Conservation (phyloP, 2,888 invertebrate species). For the Andrena hattorfiana region DNA sequence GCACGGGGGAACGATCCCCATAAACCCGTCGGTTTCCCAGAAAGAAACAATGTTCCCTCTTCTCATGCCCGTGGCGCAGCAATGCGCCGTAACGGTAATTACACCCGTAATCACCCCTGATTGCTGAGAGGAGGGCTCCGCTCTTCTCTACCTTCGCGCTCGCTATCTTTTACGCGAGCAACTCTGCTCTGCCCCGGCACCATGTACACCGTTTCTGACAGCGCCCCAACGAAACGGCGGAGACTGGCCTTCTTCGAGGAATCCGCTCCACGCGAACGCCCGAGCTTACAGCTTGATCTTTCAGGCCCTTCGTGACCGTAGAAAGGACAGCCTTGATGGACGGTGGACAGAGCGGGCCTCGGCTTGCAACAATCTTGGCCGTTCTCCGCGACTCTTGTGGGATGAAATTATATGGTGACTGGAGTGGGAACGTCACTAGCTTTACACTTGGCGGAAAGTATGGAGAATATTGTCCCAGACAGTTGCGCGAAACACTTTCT, state of each 20-base stretch:
- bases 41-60: constrained; percentile 77
- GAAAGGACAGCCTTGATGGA: neutral
- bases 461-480: no score
- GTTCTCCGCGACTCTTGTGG: no score
- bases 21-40: constrained; percentile 77
- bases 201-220: constrained; percentile 22
- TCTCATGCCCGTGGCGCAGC: constrained; percentile 64
- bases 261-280: neutral
- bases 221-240: constrained; percentile 8
- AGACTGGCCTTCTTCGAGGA: constrained; percentile 14
- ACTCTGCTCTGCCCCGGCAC: constrained; percentile 5
- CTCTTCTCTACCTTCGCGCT: constrained; percentile 53
- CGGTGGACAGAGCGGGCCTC: neutral
- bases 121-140: constrained; percentile 66
- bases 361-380: neutral
- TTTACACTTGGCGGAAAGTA: no score
- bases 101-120: constrained; percentile 79
- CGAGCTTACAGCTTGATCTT: neutral
- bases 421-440: no score
- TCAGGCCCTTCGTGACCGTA: neutral
- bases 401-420: no score
- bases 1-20: constrained; percentile 68
- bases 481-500: no score
- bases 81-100: constrained; percentile 80
- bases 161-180: constrained; percentile 52